Percentiles rank a stretch among this genome's conserved stretches.
Conservation (phyloP, 23 tunicate genomes). For the Diplosoma virens region DNA sequence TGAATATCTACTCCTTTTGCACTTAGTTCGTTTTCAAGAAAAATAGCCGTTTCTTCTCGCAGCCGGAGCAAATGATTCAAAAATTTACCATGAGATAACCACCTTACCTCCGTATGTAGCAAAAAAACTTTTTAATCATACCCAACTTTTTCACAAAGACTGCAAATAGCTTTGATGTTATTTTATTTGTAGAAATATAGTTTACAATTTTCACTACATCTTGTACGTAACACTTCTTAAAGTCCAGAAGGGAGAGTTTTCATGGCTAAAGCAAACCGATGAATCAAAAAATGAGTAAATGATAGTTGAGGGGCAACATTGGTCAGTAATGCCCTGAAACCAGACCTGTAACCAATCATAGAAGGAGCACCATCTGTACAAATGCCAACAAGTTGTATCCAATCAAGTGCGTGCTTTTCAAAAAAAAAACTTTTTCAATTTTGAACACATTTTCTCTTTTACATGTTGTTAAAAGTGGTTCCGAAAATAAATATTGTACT, state of each 20-base stretch:
- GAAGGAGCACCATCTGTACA: constrained; percentile 32
- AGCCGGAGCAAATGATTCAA: no score
- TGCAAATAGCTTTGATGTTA: no score
- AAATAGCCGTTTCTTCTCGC: no score
- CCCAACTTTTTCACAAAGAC: no score
- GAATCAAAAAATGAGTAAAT: constrained; percentile 33
- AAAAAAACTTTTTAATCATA: no score
- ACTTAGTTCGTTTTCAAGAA: no score
- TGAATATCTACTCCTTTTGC: no score
- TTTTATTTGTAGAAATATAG: no score
- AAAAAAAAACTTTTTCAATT: constrained; percentile 10
- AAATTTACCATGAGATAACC: no score
- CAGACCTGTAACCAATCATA: constrained; percentile 10
- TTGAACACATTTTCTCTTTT: constrained; percentile 15
- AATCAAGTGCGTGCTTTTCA: constrained; percentile 2
- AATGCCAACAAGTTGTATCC: constrained; percentile 10
- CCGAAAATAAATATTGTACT: not conserved
- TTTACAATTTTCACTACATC: no score
- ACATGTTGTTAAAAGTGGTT: constrained; percentile 3
- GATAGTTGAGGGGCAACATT: constrained; percentile 28
- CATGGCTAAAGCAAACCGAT: constrained; percentile 30
- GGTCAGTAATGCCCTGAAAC: constrained; percentile 7
- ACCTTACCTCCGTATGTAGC: no score
- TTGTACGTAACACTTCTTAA: no score
- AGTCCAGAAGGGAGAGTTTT: constrained; percentile 48